Base-by-base conservation (phyloP, 1,140 invertebrate species). In the Agrypnia vestita region DNA sequence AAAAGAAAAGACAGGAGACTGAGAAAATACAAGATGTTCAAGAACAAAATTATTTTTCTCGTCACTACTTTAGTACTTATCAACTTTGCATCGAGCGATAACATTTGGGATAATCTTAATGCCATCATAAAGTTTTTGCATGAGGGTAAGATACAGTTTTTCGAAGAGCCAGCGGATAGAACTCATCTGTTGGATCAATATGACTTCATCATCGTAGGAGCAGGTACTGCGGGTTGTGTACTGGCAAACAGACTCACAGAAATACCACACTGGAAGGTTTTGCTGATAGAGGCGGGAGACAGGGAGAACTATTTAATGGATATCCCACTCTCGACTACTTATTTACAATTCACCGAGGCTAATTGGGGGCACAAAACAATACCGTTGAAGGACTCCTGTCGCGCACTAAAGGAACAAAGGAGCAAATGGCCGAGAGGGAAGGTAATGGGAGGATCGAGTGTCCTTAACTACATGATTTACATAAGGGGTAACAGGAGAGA, bases 391-490 rank as follows among this genome's bases (percentile, higher is more conserved):
- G 88, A 86, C 72, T 90, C 89, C 79, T 91, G 90, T 77, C 86
- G 88, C 13, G 90, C 90, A 1, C 91, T 91, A 84, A 90, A 91
- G 59, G 90, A 91, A 75, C 89, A 91, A 76, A 88, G 87, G 19
- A 92, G 95, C 84, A 92, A 93, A 76, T 95, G 92, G 92, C 93
- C 94, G 0, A 88, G 93, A 67, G 94, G 94, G 3, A 95, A 95
- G 86, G 94, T 94, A 0, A 90, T 96, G 84, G 96, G 96, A 10
- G 96, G 97, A 0, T 96, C 94, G 0, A 95, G 94, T 55, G 94
- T 95, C 0, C 86, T 98, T 0, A 97, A 98, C 84, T 97, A 96
- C 78, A 96, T 98, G 97, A 95, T 97, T 51, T 97, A 97, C 81
- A 95, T 95, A 0, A 93, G 97, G 83, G 95, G 96, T 4, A 87